These are phyloP conservation scores for Rhimphoctona megacephalus DNA, from an alignment of 2,888 invertebrate species.

Conservation along the genomic window DNA sequence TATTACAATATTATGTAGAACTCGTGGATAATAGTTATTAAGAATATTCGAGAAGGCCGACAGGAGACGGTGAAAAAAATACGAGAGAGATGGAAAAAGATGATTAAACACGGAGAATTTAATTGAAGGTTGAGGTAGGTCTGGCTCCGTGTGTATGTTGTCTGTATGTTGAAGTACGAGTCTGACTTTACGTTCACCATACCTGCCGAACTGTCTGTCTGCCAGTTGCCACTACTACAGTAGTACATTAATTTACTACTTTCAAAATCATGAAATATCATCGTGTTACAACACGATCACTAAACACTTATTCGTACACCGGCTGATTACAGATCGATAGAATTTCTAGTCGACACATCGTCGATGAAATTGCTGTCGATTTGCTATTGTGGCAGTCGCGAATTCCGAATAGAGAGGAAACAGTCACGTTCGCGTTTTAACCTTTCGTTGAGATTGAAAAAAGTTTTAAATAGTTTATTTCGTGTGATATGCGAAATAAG, in stretches of 20 bases:
- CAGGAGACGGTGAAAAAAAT: constrained; percentile 68
- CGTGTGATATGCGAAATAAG: background rate
- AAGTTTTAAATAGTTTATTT: background rate
- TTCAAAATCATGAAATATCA: constrained; percentile 48
- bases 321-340: constrained; percentile 35
- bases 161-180: constrained; percentile 67
- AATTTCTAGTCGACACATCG: background rate
- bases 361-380: background rate
- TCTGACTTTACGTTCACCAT: constrained; percentile 78
- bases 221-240: constrained; percentile 81
- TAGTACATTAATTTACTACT: constrained; percentile 50
- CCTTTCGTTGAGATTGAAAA: background rate
- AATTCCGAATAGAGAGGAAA: background rate
- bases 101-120: constrained; percentile 43
- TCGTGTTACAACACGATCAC: constrained; percentile 28
- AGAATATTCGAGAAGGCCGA: constrained; percentile 67
- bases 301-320: constrained; percentile 26
- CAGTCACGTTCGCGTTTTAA: background rate
- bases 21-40: constrained; percentile 67
- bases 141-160: constrained; percentile 76
- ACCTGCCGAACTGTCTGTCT: constrained; percentile 83
- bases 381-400: background rate
- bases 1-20: constrained; percentile 75
- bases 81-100: constrained; percentile 57
- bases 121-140: constrained; percentile 69